Conservation (phyloP, 2,797 vertebrate genomes). For the Megaceryle alcyon region DNA sequence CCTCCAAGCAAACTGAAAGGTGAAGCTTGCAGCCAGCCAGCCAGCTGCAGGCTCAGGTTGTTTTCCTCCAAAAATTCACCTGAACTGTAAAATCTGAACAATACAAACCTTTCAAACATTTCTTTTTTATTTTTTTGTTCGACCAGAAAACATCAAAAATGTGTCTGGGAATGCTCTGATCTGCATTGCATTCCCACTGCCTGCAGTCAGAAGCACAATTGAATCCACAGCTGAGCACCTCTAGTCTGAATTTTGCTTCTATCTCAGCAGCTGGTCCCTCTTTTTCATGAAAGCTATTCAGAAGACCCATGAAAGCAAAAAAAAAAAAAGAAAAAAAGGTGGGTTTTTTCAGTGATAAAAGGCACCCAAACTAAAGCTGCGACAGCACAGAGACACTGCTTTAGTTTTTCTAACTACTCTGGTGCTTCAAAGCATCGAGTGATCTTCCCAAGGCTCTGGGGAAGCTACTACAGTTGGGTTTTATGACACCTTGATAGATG, state of each 20-base stretch:
- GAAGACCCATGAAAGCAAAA: not conserved
- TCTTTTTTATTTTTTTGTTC: not conserved
- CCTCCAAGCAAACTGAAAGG: not conserved
- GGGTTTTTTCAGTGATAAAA: not conserved
- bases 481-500: not conserved
- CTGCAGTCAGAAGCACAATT: not conserved
- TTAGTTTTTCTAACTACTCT: conserved; percentile 3
- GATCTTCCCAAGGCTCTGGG: not conserved
- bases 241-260: not conserved
- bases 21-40: not conserved
- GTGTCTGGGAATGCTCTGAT: not conserved
- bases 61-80: not conserved
- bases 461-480: not conserved
- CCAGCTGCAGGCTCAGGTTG: not conserved
- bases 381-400: not conserved
- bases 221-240: not conserved
- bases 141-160: not conserved
- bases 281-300: not conserved
- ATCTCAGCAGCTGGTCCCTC: conserved; percentile 5
- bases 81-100: not conserved
- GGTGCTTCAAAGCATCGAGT: not conserved
- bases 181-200: not conserved
- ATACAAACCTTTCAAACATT: not conserved
- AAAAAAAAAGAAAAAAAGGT: not conserved
- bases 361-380: conserved; percentile 3